Conservation (phyloP, 2,888 invertebrate genomes). For the Athetis lepigone region DNA sequence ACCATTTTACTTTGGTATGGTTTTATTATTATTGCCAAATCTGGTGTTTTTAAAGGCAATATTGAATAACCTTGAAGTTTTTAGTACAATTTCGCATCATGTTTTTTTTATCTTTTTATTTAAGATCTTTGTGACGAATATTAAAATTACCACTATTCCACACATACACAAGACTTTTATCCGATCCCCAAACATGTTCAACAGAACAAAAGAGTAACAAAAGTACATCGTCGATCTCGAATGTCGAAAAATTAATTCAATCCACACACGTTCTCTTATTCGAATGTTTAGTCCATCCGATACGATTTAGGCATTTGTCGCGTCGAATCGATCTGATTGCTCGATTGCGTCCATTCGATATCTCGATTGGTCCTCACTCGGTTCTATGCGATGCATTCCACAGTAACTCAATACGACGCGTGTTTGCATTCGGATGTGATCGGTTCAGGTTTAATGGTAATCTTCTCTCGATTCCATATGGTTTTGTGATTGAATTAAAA, state of each 20-base stretch:
- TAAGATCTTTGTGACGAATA: background rate
- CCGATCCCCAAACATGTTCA: background rate
- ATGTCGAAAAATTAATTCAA: conserved; percentile 31
- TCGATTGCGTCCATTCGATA: conserved; percentile 78
- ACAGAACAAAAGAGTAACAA: background rate
- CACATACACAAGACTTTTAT: background rate
- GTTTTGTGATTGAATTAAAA: conserved; percentile 45
- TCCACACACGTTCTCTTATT: conserved; percentile 28
- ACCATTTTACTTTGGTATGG: background rate
- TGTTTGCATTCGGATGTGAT: conserved; percentile 77
- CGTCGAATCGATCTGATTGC: conserved; percentile 70
- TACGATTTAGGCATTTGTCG: conserved; percentile 49
- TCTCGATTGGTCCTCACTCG: conserved; percentile 72
- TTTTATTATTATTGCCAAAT: background rate
- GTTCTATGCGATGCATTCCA: conserved; percentile 58
- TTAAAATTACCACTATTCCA: background rate
- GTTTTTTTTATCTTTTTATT: background rate
- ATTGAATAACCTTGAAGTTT: background rate
- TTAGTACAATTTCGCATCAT: background rate
- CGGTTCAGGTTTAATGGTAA: conserved; percentile 67
- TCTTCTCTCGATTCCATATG: conserved; percentile 42
- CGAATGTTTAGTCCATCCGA: conserved; percentile 42
- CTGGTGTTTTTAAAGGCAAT: background rate
- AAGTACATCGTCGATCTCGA: conserved; percentile 9
- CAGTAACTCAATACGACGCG: conserved; percentile 76